These are phyloP conservation scores for Eucriotettix oculatus DNA, from an alignment of 2,888 invertebrate species.

Conservation along the genomic window DNA sequence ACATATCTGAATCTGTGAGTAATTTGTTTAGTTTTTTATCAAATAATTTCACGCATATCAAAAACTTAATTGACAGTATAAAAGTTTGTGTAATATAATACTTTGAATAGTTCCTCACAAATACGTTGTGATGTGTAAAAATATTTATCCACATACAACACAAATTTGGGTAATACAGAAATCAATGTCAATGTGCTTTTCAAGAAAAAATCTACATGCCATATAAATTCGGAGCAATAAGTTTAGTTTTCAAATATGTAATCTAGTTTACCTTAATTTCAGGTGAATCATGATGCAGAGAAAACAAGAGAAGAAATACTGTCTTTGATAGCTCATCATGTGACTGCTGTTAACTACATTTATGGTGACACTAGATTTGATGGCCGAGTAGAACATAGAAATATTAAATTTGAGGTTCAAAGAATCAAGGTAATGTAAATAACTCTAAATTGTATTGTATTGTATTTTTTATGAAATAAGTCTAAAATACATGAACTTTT, in stretches of 20 bases:
- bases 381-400: constrained; percentile 74
- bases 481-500: too few relatives aligned
- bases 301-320: constrained; percentile 95
- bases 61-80: too few relatives aligned
- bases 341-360: constrained; percentile 95
- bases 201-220: too few relatives aligned
- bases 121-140: too few relatives aligned
- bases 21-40: neutral
- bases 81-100: too few relatives aligned
- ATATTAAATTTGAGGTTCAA: constrained; percentile 93
- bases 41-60: too few relatives aligned
- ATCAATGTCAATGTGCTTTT: too few relatives aligned
- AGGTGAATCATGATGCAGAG: constrained; percentile 57
- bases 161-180: neutral
- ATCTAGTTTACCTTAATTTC: constrained; percentile 16
- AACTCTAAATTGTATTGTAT: too few relatives aligned
- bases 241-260: neutral
- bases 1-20: constrained; percentile 71
- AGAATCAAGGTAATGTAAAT: constrained; percentile 44
- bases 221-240: too few relatives aligned
- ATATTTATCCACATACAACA: neutral
- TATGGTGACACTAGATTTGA: constrained; percentile 90
- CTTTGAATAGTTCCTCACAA: too few relatives aligned
- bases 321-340: constrained; percentile 93
- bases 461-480: too few relatives aligned